Evolutionary conservation across 2,797 vertebrate species (phyloP).

Genomic region (Coregonus sp.): DNA sequence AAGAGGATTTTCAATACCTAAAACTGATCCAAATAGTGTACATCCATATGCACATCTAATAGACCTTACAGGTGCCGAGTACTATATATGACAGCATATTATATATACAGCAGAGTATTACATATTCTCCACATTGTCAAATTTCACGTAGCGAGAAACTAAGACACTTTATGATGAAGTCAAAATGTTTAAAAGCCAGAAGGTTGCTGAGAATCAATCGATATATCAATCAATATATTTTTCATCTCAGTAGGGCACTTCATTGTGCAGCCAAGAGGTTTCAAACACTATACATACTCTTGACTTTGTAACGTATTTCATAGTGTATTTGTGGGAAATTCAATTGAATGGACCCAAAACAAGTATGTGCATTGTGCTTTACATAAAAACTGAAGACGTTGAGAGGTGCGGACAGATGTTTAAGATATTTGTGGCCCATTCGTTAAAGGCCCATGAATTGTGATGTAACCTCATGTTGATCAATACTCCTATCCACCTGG

Average conservation of each 20-base stretch:
- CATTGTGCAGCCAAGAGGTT: neutral
- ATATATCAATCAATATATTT: no score
- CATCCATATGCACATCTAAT: neutral
- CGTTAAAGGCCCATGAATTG: neutral
- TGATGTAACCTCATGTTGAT: neutral
- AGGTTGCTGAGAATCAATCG: no score
- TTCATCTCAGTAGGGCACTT: neutral
- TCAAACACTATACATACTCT: no score
- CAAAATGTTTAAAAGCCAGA: neutral
- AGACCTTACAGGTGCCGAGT: neutral
- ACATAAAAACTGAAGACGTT: neutral
- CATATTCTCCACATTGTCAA: neutral
- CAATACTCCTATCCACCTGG: neutral
- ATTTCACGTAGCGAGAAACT: neutral
- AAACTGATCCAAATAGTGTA: neutral
- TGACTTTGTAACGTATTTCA: no score
- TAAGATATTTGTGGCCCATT: neutral
- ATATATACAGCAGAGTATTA: no score
- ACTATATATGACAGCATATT: neutral
- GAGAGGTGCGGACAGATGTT: neutral
- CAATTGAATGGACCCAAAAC: neutral
- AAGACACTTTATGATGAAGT: neutral
- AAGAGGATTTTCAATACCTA: slow-evolving; percentile 30
- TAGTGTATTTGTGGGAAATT: no score
- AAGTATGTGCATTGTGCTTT: neutral